phyloP scores from a whole-genome alignment of 2,797 vertebrate genomes.

The Pseudochaenichthys georgianus region DNA sequence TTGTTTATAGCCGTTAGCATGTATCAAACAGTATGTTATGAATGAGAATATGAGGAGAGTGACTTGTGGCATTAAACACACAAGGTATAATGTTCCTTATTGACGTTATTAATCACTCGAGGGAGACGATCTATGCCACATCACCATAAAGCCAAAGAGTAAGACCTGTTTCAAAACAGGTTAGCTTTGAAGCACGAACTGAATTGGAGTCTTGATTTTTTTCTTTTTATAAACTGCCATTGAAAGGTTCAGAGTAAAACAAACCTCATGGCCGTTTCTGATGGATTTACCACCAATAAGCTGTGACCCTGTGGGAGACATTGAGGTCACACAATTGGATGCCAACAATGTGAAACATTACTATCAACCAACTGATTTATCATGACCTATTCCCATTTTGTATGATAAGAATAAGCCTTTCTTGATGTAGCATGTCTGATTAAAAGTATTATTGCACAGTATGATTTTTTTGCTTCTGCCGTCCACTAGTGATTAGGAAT shows the following conservation, averaged over 20 bases:
- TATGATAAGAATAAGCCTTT: neutral
- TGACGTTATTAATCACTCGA: too few relatives aligned
- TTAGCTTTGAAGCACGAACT: neutral
- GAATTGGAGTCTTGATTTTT: neutral
- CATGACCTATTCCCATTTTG: neutral
- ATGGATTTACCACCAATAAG: neutral
- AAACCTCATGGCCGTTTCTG: neutral
- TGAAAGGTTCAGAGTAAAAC: slow-evolving; percentile 3
- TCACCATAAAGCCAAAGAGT: too few relatives aligned
- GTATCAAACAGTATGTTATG: too few relatives aligned
- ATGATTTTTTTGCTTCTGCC: too few relatives aligned
- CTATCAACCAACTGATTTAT: neutral
- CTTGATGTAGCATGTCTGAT: neutral
- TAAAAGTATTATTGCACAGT: neutral
- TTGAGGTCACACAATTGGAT: neutral
- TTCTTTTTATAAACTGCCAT: neutral
- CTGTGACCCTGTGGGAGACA: neutral
- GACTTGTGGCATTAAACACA: too few relatives aligned
- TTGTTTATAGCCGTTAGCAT: too few relatives aligned
- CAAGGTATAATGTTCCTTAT: too few relatives aligned
- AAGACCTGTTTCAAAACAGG: neutral
- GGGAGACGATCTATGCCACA: too few relatives aligned
- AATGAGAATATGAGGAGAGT: too few relatives aligned
- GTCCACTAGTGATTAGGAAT: too few relatives aligned
- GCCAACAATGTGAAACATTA: neutral